phyloP scores from a whole-genome alignment of 2,797 vertebrate genomes.

The Arnoldichthys spilopterus region DNA sequence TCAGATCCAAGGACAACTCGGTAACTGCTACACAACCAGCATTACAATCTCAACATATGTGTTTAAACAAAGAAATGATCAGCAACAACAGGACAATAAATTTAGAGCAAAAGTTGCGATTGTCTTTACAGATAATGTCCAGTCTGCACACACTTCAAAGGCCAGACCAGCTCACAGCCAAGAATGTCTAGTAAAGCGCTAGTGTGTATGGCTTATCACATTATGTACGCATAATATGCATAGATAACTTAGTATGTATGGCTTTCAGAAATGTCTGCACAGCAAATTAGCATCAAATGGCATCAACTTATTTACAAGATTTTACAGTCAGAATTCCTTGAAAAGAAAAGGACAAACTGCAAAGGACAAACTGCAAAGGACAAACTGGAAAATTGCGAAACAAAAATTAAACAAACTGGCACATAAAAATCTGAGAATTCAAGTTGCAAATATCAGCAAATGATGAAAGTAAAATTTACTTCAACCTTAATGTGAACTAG shows the following conservation, averaged over 20 bases:
- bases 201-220: neutral
- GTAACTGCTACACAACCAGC: slow-evolving; percentile 20
- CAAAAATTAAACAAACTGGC: neutral
- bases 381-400: neutral
- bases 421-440: slow-evolving; percentile 36
- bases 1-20: slow-evolving; percentile 30
- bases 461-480: slow-evolving; percentile 24
- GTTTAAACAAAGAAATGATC: neutral
- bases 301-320: slow-evolving; percentile 3
- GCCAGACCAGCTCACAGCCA: slow-evolving; percentile 5
- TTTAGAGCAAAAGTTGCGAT: neutral
- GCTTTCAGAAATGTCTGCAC: slow-evolving; percentile 2
- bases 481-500: neutral
- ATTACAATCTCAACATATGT: slow-evolving; percentile 7
- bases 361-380: slow-evolving; percentile 1
- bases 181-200: neutral
- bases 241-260: neutral
- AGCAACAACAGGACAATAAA: neutral
- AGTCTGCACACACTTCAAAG: neutral
- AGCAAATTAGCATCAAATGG: neutral
- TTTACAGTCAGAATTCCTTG: slow-evolving; percentile 27
- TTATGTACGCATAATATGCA: neutral
- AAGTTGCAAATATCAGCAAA: slow-evolving; percentile 41
- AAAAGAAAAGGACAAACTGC: too few species aligned
- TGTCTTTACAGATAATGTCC: slow-evolving; percentile 10